Base-by-base conservation (phyloP, 2,797 vertebrate species). In the Meda fulgida region DNA sequence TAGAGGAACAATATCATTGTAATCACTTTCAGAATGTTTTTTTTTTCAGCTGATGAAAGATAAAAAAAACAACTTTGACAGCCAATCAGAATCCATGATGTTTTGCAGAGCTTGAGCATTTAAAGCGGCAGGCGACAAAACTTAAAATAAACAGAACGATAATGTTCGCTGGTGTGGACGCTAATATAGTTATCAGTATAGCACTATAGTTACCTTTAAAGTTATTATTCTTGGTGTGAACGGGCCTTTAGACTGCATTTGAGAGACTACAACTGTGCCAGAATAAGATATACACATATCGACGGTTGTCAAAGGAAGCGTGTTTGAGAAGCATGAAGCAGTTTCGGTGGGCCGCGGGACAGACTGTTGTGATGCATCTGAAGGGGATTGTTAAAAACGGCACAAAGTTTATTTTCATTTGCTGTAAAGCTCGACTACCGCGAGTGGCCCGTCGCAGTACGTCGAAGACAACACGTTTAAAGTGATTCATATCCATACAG, bases 401-500 rank as follows among this genome's bases (percentile, higher is more conserved):
- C 38, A 79, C 26, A 43, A 67, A 31, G 60, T 83, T 77, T 66
- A 67, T 48, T 76, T 75, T 67, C 60, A 83, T 67, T 77, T 67
- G 3, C 31, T 6, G 14, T 75, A 38, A 82, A 83, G 23, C 81
- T 29, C 0, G 9, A 48, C 29, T 51, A 14, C 14, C 1, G 1
- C 19, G 4, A 53, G 58, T 26, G 23, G 58, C 31, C 72, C 23
- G 5, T 2, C 7, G 11, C 11, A 48, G 18, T 13, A 2, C 40
- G 2, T 5, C 19, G 14, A 55, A 70, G 16, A 81, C 21, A 69
- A 53, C 5, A 14, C 60, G 34, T 77, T 67, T 77, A 40, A 83
- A 83, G 81, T 77, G 72, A 83, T 76, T 77, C 72, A 53, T 51
- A 77, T 77, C 81, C 81, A 43, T 76, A 83, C 81, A 83, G 60